These are phyloP conservation scores for Pandion haliaetus DNA, from an alignment of 2,113 vertebrate genomes.

Conservation along the genomic window DNA sequence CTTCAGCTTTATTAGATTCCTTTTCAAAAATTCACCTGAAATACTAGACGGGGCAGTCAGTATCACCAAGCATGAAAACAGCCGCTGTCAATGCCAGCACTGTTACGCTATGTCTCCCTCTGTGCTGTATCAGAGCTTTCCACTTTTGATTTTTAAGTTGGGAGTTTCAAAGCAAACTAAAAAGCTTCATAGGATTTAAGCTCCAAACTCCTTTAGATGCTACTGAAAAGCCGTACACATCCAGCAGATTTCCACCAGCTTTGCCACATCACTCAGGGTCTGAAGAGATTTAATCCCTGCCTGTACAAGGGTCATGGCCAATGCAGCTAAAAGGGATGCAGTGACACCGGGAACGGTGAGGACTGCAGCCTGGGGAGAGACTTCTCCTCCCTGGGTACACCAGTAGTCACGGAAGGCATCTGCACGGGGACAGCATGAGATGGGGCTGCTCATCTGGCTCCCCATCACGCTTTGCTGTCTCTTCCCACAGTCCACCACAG, in stretches of 20 bases:
- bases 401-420: background rate
- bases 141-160: background rate
- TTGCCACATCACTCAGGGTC: background rate
- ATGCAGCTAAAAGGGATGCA: background rate
- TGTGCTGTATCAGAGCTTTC: background rate
- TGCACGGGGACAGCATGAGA: background rate
- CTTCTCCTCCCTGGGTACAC: rapidly evolving
- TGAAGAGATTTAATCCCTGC: background rate
- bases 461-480: rapidly evolving
- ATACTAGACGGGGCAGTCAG: background rate
- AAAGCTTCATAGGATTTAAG: background rate
- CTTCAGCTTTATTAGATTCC: background rate
- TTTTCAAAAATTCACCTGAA: background rate
- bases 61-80: background rate
- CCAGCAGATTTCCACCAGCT: background rate
- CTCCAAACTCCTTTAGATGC: background rate
- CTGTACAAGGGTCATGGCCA: background rate
- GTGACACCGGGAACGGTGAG: background rate
- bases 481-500: background rate
- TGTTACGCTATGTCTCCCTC: background rate
- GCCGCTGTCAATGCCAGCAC: background rate
- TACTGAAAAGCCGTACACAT: background rate
- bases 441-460: background rate
- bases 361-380: background rate
- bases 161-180: background rate